Evolutionary conservation across 2,113 vertebrate species (phyloP), one percentile per base, ranked within the genome.

Genomic region (Aegithalos caudatus): DNA sequence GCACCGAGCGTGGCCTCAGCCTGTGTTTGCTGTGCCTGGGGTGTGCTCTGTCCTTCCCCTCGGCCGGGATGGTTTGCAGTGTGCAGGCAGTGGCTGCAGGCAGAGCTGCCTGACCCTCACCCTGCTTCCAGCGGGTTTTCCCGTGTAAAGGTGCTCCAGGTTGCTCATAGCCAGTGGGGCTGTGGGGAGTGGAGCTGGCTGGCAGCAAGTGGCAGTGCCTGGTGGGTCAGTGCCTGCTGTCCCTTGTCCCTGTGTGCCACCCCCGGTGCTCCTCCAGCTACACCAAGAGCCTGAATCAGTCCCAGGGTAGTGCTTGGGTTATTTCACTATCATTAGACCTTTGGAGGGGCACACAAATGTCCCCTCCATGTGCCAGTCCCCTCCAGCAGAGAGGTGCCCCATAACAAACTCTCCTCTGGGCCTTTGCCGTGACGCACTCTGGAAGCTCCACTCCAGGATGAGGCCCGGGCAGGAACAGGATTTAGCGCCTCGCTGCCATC

Each of bases 51-150:
- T 51, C 54, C 42, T 58, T 62, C 27, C 42, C 54, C 53, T 10
- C 12, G 19, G 40, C 44, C 0, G 0, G 25, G 31, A 8, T 12
- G 70, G 45, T 18, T 57, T 14, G 37, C 11, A 4, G n/a, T 2
- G 31, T 29, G 45, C 2, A 0, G 44, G 42, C n/a, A 28, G 77
- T 9, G 35, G 72, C 66, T 11, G 2, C 6, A 2, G 27, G 54
- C 76, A 76, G 67, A 44, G n/a, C 47, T 60, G 48, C 40, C 48
- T 2, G 1, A 37, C 31, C 22, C 10, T 33, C 25, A 6, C 11
- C 27, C 40, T 2, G 5, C 51, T 42, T 33, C 47, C 35, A 1
- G 2, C 0, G 2, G 1, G 6, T 7, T 62, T 57, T 50, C 29
- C 45, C 0, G 0, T 4, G 31, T 50, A 3, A 48, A 42, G 73